phyloP scores from a whole-genome alignment of 2,888 invertebrate species.

The Pediacus dermestoides region DNA sequence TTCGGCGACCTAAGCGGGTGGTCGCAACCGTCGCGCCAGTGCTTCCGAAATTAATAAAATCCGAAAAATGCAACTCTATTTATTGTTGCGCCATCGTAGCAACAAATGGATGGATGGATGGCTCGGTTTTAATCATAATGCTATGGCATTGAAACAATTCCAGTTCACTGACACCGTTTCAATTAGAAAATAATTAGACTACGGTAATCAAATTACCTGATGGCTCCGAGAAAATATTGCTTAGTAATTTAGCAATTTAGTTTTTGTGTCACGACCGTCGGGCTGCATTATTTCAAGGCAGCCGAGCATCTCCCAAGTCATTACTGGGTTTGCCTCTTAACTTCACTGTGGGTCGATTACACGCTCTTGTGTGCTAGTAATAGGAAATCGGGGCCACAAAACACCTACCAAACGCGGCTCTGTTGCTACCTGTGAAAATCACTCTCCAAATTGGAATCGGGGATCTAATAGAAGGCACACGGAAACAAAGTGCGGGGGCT shows the following conservation, averaged over 20 bases:
- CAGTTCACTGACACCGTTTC: slow-evolving; percentile 18
- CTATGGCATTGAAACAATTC: slow-evolving; percentile 2
- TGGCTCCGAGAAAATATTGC: slow-evolving; percentile 38
- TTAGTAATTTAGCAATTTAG: slow-evolving; percentile 44
- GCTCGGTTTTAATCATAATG: too few relatives aligned
- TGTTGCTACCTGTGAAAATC: slow-evolving; percentile 20
- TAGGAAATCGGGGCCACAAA: slow-evolving; percentile 22
- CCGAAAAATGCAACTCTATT: slow-evolving; percentile 29
- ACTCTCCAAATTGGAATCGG: slow-evolving; percentile 19
- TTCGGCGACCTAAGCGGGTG: slow-evolving; percentile 24
- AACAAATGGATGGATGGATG: too few relatives aligned
- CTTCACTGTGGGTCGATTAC: slow-evolving; percentile 17
- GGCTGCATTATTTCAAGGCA: slow-evolving; percentile 25
- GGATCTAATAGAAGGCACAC: slow-evolving; percentile 9
- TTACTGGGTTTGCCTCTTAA: slow-evolving; percentile 14
- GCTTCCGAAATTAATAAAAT: slow-evolving; percentile 31
- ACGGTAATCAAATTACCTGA: slow-evolving; percentile 40
- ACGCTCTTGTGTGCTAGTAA: slow-evolving; percentile 21
- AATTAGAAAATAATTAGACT: slow-evolving; percentile 41
- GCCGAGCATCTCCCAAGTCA: slow-evolving; percentile 16
- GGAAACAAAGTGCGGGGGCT: not conserved
- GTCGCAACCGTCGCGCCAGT: slow-evolving; percentile 16
- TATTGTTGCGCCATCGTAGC: not conserved
- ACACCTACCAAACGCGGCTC: slow-evolving; percentile 15
- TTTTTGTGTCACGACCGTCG: slow-evolving; percentile 34